Base-by-base conservation (phyloP, 2,113 vertebrate genomes). In the Muscicapa adusta region DNA sequence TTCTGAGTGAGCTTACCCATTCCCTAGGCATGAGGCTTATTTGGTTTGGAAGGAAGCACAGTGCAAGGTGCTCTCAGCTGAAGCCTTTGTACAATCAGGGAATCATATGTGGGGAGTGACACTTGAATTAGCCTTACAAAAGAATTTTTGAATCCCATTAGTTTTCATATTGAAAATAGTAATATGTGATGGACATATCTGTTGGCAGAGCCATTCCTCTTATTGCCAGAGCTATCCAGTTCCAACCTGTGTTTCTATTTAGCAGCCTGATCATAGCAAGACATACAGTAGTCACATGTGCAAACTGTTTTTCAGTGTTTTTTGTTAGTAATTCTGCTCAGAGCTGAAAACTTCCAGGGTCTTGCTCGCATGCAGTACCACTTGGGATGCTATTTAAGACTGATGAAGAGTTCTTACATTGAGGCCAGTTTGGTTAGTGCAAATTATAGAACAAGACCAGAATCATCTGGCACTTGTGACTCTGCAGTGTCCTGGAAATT, bases 401-500 rank as follows among this genome's bases (percentile, higher is more conserved):
- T 10, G 10, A 51, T 71, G 51, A 80, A 93, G 91, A 96, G 79
- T 79, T 94, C 72, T 79, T 29, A 11, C 43, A 88, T 84, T 80
- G 91, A 94, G 93, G 94, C 67, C 87, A 83, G 85, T 83, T 88
- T 94, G 85, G 88, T 93, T 96, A 77, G 71, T 80, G 91, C 89
- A 95, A 88, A 91, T 96, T 95, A 90, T 88, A 95, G 94, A 96
- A 94, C 78, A 85, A 76, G 91, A 95, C 91, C 63, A 88, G 61
- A 94, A 90, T 95, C 96, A 90, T 81, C 93, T 95, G 91, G 88
- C 74, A 71, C 74, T 97, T 95, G 63, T 95, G 96, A 94, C 93
- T 91, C 81, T 96, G 88, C 93, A 93, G 90, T 89, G 90, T 93
- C 88, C 94, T 96, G 95, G 96, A 96, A 96, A 95, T 96, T 91